Evolutionary conservation across 2,113 vertebrate species (phyloP), one percentile per base, ranked within the genome.

Genomic region (Catagonus wagneri): DNA sequence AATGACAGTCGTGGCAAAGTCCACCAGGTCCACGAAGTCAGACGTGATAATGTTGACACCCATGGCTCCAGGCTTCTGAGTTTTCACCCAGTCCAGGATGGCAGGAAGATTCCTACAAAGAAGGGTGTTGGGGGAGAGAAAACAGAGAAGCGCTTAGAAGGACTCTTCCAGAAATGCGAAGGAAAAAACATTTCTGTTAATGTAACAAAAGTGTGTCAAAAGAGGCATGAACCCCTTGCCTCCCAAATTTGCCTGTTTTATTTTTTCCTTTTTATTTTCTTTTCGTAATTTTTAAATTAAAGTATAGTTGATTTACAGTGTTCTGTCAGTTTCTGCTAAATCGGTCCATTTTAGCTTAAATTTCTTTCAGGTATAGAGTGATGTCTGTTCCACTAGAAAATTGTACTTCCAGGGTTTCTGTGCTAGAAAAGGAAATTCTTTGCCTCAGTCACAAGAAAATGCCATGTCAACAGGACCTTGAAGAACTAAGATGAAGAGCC

Each of bases 1-100:
- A 98, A 99, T 99, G 92, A 99, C 99, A 23, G 99, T 99, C 60
- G 99, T 99, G 97, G 99, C 99, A 98, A 99, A 99, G 98, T 99
- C 99, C 65, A 99, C 99, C 97, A 99, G 99, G 79, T 99, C 99
- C 98, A 99, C 99, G 78, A 99, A 99, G 98, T 99, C 99, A 8
- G 99, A 99, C 0, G 99, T 99, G 98, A 99, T 99, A 98, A 99
- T 99, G 98, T 99, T 99, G 96, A 99, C 99, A 9, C 99, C 99
- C 93, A 98, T 98, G 87, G 98, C 85, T 22, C 99, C 99, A 0
- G 99, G 99, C 93, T 98, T 99, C 98, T 99, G 99, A n/a, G 97
- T 98, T 97, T 99, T 99, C 93, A 99, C 99, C 99, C 99, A 99
- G 19, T 99, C 99, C 97, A 99, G 99, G 96, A 99, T 99, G 96